Evolutionary conservation across 2,113 vertebrate species (phyloP), one percentile per base, ranked within the genome.

Genomic region (Hymenochirus boettgeri): DNA sequence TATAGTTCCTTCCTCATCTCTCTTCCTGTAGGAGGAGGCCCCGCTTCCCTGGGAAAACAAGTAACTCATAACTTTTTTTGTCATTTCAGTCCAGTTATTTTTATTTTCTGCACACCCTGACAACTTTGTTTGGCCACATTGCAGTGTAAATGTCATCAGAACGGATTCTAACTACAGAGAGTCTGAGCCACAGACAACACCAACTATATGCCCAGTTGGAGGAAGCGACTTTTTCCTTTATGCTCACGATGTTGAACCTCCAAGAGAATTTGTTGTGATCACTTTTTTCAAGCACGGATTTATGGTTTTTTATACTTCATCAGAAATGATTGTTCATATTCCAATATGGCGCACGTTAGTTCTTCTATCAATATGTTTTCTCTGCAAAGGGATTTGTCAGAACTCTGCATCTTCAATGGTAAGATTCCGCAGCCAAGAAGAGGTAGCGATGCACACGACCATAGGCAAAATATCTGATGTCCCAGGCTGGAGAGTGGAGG

Each of bases 21-120:
- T 87, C 85, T 88, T 88, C 88, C 88, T 86, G 86, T 86, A 86
- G 86, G 88, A 83, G 88, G 80, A 87, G 83, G 85, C 82, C 85
- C 76, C 76, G 83, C 86, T 86, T 88, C 88, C 86, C 85, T 85
- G 81, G 85, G 85, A 86, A 88, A 77, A 81, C 64, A 72, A 42
- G 64, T 52, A 57, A 51, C 47, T 66, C 64, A 74, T 77, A 52
- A 75, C 75, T 57, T 75, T 76, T 79, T 76, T 79, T 67, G 31
- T 52, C 27, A 65, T 27, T 18, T 50, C 10, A 23, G 33, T 42
- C 65, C 56, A 60, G 15, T 21, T 33, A 50, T 53, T 11, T 24
- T 53, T 29, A n/a, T 45, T 53, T 69, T 37, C 56, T 60, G 27
- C 48, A 31, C 42, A 42, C 33, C 72, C 77, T 79, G 77, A 77